Evolutionary conservation across 1,140 invertebrate genomes (phyloP), one percentile per base, ranked within the genome.

Genomic region (Ceratosolen solmsi): DNA sequence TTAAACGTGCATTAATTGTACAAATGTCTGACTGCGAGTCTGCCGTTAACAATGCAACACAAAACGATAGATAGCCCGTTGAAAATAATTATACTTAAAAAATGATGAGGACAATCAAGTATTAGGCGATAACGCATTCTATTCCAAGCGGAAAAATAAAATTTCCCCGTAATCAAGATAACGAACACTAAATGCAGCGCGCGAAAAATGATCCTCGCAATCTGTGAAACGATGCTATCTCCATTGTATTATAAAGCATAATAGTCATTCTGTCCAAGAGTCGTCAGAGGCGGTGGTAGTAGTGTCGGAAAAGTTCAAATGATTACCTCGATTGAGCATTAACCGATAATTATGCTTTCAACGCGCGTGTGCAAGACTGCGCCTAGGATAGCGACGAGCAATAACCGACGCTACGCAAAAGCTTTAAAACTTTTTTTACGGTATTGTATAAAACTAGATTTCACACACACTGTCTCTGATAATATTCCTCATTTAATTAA

Each of bases 291-390:
- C 63, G 9, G 63, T 33, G 30, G 60, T 63, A 68, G 63, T 68
- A 22, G 27, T 8, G 63, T n/a, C 30, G 63, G 33, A 38, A 68
- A 38, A 68, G 63, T 68, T 68, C 63, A 38, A 68, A 27, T 25
- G 63, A 68, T 68, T 68, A 68, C 63, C 63, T 68, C 63, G 63
- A 36, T 33, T 68, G 38, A 68, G 38, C 63, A 38, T 68, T 68
- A 68, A 68, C 63, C 63, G 63, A 68, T 11, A 68, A 68, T 68
- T 38, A 68, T 38, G 63, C 33, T 68, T 68, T 68, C 63, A 68
- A 38, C 63, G 63, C 25, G 58, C 63, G 63, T 33, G 63, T 38
- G 33, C 63, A 20, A 68, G 17, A 38, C 33, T 38, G 33, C 63
- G 36, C 63, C 63, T 38, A 15, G 5, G 33, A 33, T 38, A 33